phyloP scores from a whole-genome alignment of 2,113 vertebrate species.

The Ornithorhynchus anatinus region DNA sequence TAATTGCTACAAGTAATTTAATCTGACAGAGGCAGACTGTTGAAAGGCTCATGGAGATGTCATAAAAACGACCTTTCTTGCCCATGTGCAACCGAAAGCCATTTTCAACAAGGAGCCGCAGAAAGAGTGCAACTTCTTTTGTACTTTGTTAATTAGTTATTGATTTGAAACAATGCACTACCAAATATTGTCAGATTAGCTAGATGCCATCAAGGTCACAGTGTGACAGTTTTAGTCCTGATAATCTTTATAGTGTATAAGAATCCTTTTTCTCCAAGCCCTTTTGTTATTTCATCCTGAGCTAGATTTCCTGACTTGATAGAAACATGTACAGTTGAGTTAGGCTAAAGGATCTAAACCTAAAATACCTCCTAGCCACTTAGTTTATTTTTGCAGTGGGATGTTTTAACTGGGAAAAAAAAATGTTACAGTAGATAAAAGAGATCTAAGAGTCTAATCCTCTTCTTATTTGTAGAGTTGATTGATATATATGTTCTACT shows the following conservation, averaged over 20 bases:
- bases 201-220: conserved; percentile 83
- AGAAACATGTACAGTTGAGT: conserved; percentile 22
- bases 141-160: conserved; percentile 99
- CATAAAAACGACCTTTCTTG: conserved; percentile 97
- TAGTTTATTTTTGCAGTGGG: conserved; percentile 35
- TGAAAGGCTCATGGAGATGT: conserved; percentile 87
- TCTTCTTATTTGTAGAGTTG: background rate
- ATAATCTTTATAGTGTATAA: conserved; percentile 61
- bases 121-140: conserved; percentile 92
- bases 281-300: conserved; percentile 63
- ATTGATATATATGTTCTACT: background rate
- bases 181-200: conserved; percentile 92
- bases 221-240: conserved; percentile 70
- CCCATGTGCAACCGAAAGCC: conserved; percentile 79
- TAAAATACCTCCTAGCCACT: conserved; percentile 49
- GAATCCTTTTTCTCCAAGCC: conserved; percentile 57
- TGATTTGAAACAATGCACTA: conserved; percentile 99
- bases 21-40: conserved; percentile 91
- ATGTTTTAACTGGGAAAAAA: conserved; percentile 10
- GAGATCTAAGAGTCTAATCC: conserved; percentile 22
- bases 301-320: conserved; percentile 63
- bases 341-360: too few species aligned
- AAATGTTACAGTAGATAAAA: conserved; percentile 23
- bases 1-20: conserved; percentile 98
- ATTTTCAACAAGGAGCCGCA: conserved; percentile 90